Percentiles rank a stretch among this genome's conserved stretches.
These are phyloP conservation scores for Serinus canaria DNA, from an alignment of 2,113 vertebrate species.

Conservation along the genomic window DNA sequence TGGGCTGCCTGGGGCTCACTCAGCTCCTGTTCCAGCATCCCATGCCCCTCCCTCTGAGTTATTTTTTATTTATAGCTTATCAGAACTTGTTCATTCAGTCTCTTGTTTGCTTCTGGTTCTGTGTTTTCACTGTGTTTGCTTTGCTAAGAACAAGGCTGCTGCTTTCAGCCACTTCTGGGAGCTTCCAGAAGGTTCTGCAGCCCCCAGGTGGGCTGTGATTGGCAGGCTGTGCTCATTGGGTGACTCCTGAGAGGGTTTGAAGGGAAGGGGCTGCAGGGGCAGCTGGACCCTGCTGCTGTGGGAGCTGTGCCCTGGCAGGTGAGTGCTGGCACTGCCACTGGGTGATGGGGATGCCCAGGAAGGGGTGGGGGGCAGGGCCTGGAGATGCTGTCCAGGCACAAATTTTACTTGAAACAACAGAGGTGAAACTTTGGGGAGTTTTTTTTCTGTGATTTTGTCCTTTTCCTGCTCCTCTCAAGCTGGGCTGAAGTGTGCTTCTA, in stretches of 20 bases:
- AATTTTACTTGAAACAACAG: not conserved
- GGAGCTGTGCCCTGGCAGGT: not conserved
- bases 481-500: not conserved
- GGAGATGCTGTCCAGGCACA: not conserved
- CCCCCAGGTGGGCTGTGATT: not conserved
- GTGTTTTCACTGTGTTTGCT: accelerated
- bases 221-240: no score
- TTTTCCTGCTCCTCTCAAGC: not conserved
- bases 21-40: not conserved
- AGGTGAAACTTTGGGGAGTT: accelerated
- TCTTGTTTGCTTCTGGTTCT: not conserved
- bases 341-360: accelerated
- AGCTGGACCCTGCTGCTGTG: accelerated
- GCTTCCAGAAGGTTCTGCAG: not conserved
- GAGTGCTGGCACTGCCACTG: no score
- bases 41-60: not conserved
- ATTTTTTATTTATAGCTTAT: not conserved
- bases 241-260: not conserved
- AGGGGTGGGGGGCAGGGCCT: no score
- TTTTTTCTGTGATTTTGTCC: not conserved
- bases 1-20: not conserved
- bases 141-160: accelerated
- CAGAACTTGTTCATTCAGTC: not conserved
- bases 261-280: accelerated
- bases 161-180: not conserved